Evolutionary conservation across 2,113 vertebrate genomes (phyloP), one percentile per base, ranked within the genome.

Genomic region (Antennarius striatus): DNA sequence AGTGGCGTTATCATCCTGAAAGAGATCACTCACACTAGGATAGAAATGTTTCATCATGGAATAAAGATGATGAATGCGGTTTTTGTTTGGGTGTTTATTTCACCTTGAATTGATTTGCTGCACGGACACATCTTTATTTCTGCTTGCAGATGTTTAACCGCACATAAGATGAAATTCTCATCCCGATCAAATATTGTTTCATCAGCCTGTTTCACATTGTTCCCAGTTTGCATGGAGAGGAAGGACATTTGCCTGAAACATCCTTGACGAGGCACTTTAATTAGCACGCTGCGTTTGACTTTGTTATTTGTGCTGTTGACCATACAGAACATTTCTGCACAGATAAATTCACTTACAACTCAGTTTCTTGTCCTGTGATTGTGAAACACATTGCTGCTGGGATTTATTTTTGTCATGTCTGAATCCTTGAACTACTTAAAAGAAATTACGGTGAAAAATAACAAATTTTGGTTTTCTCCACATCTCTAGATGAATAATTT

Each of bases 11-110:
- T 48, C 56, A 15, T 46, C 45, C 57, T 58, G 17, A 29, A 51
- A 63, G 49, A 65, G 32, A 30, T 15, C 53, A 10, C 14, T 75
- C 29, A 10, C 9, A 50, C 17, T 42, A 51, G 32, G 10, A 45
- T 7, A 46, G 32, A 68, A 62, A 60, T 43, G 40, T 78, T 73
- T 83, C 64, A 59, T 70, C 62, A 55, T 29, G 30, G 51, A 51
- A 70, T 29, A 49, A 58, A 67, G 47, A 30, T 16, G 57, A 66
- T 71, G 72, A 63, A 29, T 79, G 59, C 59, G 43, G 55, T 36
- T 7, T 36, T 36, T 36, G 32, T 36, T 36, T 36, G 4, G 32
- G 4, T 36, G 4, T 36, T 36, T 36, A 7, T 36, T 47, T 69
- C 64, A 67, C 36, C 42, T 43, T 29, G 10, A 48, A 52, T 40